Evolutionary conservation across 2,113 vertebrate genomes (phyloP).

Genomic region (Suncus etruscus): DNA sequence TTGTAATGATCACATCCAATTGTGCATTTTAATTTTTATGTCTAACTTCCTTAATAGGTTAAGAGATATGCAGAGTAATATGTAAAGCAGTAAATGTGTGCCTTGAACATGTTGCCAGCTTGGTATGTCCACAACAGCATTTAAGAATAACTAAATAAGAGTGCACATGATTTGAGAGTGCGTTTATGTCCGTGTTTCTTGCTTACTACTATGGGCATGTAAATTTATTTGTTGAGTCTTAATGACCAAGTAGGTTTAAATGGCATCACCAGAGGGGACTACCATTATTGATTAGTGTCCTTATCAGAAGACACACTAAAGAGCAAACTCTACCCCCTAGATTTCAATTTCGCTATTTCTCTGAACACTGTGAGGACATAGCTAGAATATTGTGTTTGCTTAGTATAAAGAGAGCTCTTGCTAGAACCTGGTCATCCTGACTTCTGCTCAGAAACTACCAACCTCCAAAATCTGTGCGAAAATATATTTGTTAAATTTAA

Average conservation of each 20-base stretch:
- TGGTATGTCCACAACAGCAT: neutral
- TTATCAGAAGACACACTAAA: neutral
- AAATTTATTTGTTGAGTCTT: neutral
- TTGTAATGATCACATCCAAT: neutral
- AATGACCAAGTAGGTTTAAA: neutral
- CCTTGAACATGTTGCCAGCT: neutral
- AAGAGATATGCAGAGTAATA: neutral
- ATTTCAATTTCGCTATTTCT: neutral
- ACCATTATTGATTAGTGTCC: neutral
- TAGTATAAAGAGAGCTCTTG: neutral
- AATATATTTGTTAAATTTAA: neutral
- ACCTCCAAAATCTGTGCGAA: neutral
- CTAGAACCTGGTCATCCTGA: neutral
- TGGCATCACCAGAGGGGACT: neutral
- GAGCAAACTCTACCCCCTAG: neutral
- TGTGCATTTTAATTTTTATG: neutral
- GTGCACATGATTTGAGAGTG: neutral
- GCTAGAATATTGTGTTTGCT: neutral
- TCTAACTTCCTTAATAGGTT: neutral
- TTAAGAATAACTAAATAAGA: slow-evolving; percentile 10
- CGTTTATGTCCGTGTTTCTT: neutral
- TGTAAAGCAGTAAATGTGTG: neutral
- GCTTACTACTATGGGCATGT: neutral
- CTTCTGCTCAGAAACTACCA: neutral
- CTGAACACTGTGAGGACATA: neutral